Percentiles rank a stretch among this genome's conserved stretches.
phyloP scores from a whole-genome alignment of 1,140 invertebrate species.

The Oedothorax gibbosus region DNA sequence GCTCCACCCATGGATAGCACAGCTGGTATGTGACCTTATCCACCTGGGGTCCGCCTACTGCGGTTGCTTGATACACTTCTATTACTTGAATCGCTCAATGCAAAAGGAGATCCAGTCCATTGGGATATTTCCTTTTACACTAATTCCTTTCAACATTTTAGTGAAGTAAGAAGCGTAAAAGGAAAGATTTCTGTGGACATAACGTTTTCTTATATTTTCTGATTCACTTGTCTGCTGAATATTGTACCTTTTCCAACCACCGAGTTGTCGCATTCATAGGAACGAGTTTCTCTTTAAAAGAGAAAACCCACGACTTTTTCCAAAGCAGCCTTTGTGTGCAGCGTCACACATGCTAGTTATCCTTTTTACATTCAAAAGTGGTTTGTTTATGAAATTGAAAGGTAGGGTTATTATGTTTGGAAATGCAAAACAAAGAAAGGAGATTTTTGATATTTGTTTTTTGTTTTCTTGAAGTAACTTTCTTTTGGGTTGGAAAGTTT shows the following conservation, averaged over 20 bases:
- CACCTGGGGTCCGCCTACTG: constrained; percentile 54
- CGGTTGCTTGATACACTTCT: constrained; percentile 57
- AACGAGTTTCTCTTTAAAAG: constrained; percentile 39
- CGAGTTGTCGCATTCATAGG: constrained; percentile 39
- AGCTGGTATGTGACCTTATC: constrained; percentile 41
- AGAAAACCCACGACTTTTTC: constrained; percentile 6
- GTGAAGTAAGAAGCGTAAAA: too few species aligned
- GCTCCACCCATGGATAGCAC: constrained; percentile 50
- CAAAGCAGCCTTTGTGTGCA: constrained; percentile 12
- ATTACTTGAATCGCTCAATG: background rate
- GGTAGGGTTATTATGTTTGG: constrained; percentile 12
- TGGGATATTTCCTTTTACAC: too few species aligned
- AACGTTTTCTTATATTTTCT: too few species aligned
- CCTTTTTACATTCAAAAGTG: constrained; percentile 42
- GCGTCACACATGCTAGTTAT: constrained; percentile 31
- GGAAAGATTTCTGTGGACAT: too few species aligned
- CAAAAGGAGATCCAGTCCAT: too few species aligned
- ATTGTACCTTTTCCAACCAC: constrained; percentile 40
- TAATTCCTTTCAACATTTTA: too few species aligned
- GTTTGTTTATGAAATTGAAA: constrained; percentile 42
- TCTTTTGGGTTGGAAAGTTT: too few species aligned
- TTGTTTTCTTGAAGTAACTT: background rate
- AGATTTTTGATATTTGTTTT: constrained; percentile 7
- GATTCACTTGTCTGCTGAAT: background rate
- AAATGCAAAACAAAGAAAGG: constrained; percentile 31